A percentile compares a stretch with the other conserved stretches of the same genome.
Conservation (phyloP, 1,140 invertebrate species). For the Drosophila lacteicornis region DNA sequence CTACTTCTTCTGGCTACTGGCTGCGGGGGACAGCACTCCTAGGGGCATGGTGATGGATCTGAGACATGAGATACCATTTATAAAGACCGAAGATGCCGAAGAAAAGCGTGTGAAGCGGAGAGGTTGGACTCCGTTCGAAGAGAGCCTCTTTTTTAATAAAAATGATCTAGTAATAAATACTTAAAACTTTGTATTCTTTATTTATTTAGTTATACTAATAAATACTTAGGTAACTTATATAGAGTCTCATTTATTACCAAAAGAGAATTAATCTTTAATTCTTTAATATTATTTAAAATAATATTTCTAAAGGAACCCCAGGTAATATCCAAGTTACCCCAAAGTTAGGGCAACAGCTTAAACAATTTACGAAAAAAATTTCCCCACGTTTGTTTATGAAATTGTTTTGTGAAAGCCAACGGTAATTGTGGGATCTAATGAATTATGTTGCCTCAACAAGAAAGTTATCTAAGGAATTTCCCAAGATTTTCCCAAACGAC, state of each 20-base stretch:
- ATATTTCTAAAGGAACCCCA: too few species aligned
- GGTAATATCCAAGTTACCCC: neutral
- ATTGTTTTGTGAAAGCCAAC: slow-evolving; percentile 22
- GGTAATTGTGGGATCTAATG: slow-evolving; percentile 61
- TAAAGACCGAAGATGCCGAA: neutral
- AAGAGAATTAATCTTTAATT: too few species aligned
- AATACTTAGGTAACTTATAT: neutral
- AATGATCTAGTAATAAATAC: neutral
- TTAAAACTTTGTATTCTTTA: neutral
- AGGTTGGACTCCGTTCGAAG: neutral
- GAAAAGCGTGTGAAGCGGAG: slow-evolving; percentile 12
- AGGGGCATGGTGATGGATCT: slow-evolving; percentile 18
- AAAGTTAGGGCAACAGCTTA: neutral
- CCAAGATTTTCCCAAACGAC: slow-evolving; percentile 57
- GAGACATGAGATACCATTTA: slow-evolving; percentile 43
- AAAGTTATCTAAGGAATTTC: slow-evolving; percentile 59
- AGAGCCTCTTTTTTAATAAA: neutral
- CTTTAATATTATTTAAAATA: too few species aligned
- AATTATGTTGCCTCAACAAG: slow-evolving; percentile 29
- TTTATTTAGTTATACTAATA: neutral
- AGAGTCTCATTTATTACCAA: too few species aligned
- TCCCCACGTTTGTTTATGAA: slow-evolving; percentile 40
- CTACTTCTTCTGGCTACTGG: slow-evolving; percentile 6
- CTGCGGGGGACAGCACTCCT: slow-evolving; percentile 26
- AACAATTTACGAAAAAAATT: neutral